phyloP scores from a whole-genome alignment of 2,113 vertebrate genomes.

The Bothrops jararaca region DNA sequence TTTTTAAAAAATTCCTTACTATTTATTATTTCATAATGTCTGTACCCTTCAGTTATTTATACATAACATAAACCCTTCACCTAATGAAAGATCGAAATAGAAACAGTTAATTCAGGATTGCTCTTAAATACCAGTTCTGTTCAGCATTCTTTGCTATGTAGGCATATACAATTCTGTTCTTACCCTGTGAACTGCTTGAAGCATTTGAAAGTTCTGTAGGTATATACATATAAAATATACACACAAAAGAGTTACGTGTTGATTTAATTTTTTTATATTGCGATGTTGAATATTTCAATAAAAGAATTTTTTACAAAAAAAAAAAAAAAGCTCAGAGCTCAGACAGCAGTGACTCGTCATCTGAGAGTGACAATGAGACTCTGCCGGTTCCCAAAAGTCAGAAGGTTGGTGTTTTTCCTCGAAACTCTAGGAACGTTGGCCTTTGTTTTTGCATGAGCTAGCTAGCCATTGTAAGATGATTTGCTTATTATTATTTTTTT shows the following conservation, averaged over 20 bases:
- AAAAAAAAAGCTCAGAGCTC: background rate
- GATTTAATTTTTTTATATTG: background rate
- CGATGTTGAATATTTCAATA: background rate
- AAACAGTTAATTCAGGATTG: too few species aligned
- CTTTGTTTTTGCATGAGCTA: background rate
- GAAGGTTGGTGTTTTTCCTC: conserved; percentile 50
- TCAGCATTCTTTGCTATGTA: background rate
- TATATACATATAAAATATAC: background rate
- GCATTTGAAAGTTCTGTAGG: background rate
- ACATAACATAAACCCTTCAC: too few species aligned
- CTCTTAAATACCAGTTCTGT: background rate
- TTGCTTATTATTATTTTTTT: background rate
- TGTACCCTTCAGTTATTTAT: too few species aligned
- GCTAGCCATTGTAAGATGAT: background rate
- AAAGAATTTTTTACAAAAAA: too few species aligned
- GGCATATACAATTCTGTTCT: background rate
- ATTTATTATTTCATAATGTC: too few species aligned
- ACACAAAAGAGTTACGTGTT: background rate
- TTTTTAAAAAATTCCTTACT: too few species aligned
- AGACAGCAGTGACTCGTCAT: conserved; percentile 58
- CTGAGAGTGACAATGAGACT: conserved; percentile 38
- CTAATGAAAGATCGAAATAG: too few species aligned
- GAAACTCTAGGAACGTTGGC: background rate
- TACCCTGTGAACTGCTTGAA: background rate
- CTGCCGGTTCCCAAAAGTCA: conserved; percentile 52